A percentile compares a stretch with the other conserved stretches of the same genome.
Evolutionary conservation across 1,140 invertebrate genomes (phyloP).

Genomic region (Cotesia chilonis): DNA sequence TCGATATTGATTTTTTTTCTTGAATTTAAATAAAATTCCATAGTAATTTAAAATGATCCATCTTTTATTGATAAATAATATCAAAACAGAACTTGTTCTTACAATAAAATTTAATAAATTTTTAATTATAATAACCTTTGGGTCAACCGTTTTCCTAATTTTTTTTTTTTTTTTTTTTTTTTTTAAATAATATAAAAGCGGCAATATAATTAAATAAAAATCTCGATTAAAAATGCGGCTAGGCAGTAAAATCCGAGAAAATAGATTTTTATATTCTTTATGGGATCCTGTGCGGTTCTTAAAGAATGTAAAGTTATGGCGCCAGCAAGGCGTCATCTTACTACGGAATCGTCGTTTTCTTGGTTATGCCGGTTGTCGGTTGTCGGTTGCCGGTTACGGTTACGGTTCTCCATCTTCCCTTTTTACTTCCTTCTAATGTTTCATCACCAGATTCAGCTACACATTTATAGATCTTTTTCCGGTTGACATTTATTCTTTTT

Average conservation of each 20-base stretch:
- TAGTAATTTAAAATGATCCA: too few species aligned
- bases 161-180: too few species aligned
- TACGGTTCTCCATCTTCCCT: constrained; percentile 18
- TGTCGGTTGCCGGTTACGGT: too few species aligned
- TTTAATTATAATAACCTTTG: too few species aligned
- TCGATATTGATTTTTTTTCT: too few species aligned
- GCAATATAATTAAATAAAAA: too few species aligned
- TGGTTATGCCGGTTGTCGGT: constrained; percentile 34
- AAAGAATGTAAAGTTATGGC: constrained; percentile 46
- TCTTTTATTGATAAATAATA: too few species aligned
- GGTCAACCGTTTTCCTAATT: too few species aligned
- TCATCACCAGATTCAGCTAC: not conserved
- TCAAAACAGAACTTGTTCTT: too few species aligned
- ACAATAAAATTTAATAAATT: too few species aligned
- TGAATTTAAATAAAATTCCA: too few species aligned
- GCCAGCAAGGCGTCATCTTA: constrained; percentile 62
- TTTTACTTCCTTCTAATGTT: constrained; percentile 5
- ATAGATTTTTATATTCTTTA: constrained; percentile 42
- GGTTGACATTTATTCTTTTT: constrained; percentile 40
- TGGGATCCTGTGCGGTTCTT: constrained; percentile 33
- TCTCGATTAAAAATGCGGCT: not conserved
- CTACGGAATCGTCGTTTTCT: constrained; percentile 56
- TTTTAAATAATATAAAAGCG: too few species aligned
- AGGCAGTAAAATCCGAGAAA: constrained; percentile 28
- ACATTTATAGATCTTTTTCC: constrained; percentile 1